These are phyloP conservation scores for Callinectes sapidus DNA, from an alignment of 2,888 invertebrate genomes.

Conservation along the genomic window DNA sequence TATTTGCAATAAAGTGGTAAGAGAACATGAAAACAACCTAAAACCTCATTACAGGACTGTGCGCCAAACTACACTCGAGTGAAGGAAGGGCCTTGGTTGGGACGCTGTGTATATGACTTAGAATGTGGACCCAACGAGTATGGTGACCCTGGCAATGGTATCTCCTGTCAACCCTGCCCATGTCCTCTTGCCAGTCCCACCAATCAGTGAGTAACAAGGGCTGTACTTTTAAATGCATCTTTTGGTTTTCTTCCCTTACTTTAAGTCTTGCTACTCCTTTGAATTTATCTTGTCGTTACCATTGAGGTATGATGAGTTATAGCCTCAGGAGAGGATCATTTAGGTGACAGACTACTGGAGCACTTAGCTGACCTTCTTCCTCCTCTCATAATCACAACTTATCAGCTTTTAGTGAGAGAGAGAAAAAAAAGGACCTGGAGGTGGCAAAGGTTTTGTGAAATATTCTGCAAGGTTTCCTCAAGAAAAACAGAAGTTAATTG, in stretches of 20 bases:
- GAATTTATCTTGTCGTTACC: not conserved
- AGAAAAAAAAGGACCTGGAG: too few species aligned
- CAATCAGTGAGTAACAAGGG: slow-evolving; percentile 81
- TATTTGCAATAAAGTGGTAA: not conserved
- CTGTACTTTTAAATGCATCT: not conserved
- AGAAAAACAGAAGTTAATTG: too few species aligned
- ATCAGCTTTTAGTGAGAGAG: too few species aligned
- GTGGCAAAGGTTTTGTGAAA: too few species aligned
- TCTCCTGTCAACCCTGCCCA: slow-evolving; percentile 86
- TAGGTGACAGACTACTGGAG: too few species aligned
- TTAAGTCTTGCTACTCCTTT: not conserved
- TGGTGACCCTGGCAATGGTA: slow-evolving; percentile 87
- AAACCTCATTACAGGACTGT: slow-evolving; percentile 80
- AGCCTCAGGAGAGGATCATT: too few species aligned
- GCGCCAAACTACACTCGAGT: slow-evolving; percentile 88
- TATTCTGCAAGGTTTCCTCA: too few species aligned
- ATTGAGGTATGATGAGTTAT: too few species aligned
- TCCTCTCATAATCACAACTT: too few species aligned
- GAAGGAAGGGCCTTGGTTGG: slow-evolving; percentile 88
- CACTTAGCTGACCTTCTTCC: too few species aligned
- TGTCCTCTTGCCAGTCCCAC: slow-evolving; percentile 87
- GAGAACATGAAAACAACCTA: not conserved
- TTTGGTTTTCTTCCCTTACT: not conserved
- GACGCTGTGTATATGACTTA: slow-evolving; percentile 82
- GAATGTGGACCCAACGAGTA: slow-evolving; percentile 86